Base-by-base conservation (phyloP, 2,113 vertebrate species). In the Merops nubicus region DNA sequence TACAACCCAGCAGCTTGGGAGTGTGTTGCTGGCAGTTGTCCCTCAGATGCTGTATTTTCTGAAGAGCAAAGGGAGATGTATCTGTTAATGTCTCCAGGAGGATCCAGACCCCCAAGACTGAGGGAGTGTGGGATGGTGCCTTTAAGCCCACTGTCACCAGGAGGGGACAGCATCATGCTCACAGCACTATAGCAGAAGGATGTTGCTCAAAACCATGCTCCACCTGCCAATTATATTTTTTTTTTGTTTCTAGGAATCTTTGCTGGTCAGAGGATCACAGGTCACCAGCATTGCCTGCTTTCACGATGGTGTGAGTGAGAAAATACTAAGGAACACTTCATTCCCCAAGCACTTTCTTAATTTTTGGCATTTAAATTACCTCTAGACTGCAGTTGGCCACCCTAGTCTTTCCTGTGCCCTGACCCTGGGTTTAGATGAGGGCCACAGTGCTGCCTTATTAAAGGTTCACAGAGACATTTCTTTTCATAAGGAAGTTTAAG, bases 281-380 rank as follows among this genome's bases (percentile, higher is more conserved):
- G 29, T 82, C 67, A 88, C 40, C 22, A 38, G 23, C 6, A 38
- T 6, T 80, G 22, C 15, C 29, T 77, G 28, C 42, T 91, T 83
- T 91, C 54, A 65, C 69, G 73, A 45, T 0, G 0, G n/a, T 1
- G 2, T 22, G 12, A 69, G 16, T 0, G 3, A 89, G 68, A 38
- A 62, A 64, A 69, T 26, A 6, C 21, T 42, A 47, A 81, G 12
- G 34, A 86, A 60, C 22, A 8, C 31, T 80, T 91, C 8, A 36
- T 43, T 78, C 20, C 38, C 18, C 28, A 48, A 63, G 45, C 23
- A 38, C 51, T 92, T 73, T 34, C 56, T 84, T 91, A 31, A 21
- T 23, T 86, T 83, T 77, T 38, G 50, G 29, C 45, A 50, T 60
- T 80, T 86, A 53, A 88, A 59, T 59, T n/a, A 56, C 23, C 15